Evolutionary conservation across 2,888 invertebrate species (phyloP).

Genomic region (Tetanocera ferruginea): DNA sequence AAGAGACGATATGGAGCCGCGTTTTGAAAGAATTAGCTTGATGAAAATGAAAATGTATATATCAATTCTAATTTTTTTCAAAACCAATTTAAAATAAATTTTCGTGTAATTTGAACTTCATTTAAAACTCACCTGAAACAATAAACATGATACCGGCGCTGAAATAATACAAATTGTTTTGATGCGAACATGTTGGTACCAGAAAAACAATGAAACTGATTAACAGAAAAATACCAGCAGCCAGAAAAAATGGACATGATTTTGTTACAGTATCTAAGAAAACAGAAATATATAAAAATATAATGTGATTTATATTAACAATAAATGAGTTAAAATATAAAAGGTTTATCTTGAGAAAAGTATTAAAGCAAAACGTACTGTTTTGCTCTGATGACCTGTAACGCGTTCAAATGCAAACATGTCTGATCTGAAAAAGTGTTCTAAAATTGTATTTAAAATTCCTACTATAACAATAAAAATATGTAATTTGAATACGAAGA

Average conservation of each 20-base stretch:
- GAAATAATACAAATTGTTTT: constrained; percentile 84
- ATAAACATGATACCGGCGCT: constrained; percentile 89
- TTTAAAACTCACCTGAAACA: constrained; percentile 80
- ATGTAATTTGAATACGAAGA: too few relatives aligned
- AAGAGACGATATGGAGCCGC: neutral
- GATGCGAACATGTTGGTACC: constrained; percentile 80
- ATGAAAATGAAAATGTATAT: neutral
- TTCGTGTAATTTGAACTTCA: neutral
- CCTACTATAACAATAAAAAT: too few relatives aligned
- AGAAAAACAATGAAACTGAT: constrained; percentile 86
- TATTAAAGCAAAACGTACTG: too few relatives aligned
- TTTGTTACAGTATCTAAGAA: constrained; percentile 87
- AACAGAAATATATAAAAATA: constrained; percentile 29
- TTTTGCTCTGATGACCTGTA: too few relatives aligned
- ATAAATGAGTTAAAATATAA: too few relatives aligned
- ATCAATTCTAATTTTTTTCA: neutral
- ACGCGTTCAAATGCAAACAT: too few relatives aligned
- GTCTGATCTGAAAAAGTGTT: too few relatives aligned
- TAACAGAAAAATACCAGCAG: constrained; percentile 82
- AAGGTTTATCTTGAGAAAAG: too few relatives aligned
- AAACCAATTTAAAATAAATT: neutral
- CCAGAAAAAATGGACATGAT: constrained; percentile 85
- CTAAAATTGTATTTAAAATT: too few relatives aligned
- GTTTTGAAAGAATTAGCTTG: too few relatives aligned
- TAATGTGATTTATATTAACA: too few relatives aligned